phyloP scores from a whole-genome alignment of 2,797 vertebrate genomes.

The Stomatorhinus walkeri region DNA sequence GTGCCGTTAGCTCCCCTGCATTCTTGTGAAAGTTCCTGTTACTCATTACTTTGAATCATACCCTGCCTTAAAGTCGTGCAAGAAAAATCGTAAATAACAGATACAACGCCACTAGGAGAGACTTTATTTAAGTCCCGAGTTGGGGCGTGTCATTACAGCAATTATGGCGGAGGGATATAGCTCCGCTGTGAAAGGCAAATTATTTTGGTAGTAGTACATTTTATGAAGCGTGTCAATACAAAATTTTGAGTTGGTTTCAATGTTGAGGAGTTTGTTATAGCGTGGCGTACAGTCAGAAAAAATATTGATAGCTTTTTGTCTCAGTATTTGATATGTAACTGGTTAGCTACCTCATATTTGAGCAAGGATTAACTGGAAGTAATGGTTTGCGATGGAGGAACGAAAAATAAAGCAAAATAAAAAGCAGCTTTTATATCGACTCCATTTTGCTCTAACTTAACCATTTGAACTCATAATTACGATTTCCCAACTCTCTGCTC shows the following conservation, averaged over 20 bases:
- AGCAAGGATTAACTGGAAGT: background rate
- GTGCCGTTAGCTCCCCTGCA: background rate
- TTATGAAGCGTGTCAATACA: background rate
- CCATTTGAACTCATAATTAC: background rate
- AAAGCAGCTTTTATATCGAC: background rate
- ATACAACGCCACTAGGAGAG: background rate
- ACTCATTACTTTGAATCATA: background rate
- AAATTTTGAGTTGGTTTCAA: background rate
- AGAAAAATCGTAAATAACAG: background rate
- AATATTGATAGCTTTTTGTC: background rate
- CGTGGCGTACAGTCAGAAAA: background rate
- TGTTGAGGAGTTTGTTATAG: background rate
- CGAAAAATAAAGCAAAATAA: background rate
- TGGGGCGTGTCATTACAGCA: background rate
- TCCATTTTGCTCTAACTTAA: background rate
- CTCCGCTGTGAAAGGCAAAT: background rate
- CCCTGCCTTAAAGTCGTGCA: background rate
- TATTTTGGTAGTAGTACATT: background rate
- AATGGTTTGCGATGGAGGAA: background rate
- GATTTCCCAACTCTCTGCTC: background rate
- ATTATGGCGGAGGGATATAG: background rate
- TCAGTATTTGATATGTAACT: background rate
- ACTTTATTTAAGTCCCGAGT: background rate
- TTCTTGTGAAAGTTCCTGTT: background rate
- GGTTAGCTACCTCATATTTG: background rate